Conservation (phyloP, 2,113 vertebrate genomes). For the Corythoichthys intestinalis region DNA sequence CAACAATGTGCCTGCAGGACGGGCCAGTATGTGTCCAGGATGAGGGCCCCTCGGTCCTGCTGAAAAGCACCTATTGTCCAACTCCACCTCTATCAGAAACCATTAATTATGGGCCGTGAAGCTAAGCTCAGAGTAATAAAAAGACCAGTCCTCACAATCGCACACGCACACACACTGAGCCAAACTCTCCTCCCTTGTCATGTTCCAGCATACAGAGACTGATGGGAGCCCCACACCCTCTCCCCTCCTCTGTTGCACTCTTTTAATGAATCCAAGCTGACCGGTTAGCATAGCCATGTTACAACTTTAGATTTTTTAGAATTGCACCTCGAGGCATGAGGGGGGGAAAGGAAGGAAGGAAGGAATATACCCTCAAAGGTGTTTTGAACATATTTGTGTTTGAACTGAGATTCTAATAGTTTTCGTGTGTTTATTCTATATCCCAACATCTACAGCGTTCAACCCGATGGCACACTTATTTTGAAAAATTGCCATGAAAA, state of each 20-base stretch:
- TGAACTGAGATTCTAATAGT: constrained; percentile 12
- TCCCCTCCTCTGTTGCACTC: constrained; percentile 12
- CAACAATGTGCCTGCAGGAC: constrained; percentile 87
- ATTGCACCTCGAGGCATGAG: constrained; percentile 14
- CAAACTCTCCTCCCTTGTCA: constrained; percentile 10
- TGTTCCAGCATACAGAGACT: constrained; percentile 45
- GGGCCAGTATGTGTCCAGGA: constrained; percentile 63
- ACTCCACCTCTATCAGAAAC: constrained; percentile 82
- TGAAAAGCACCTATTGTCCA: constrained; percentile 93
- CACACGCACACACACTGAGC: constrained; percentile 16
- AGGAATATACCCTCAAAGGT: constrained; percentile 13
- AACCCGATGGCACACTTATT: neutral
- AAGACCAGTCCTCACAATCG: constrained; percentile 28
- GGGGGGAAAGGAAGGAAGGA: constrained; percentile 18
- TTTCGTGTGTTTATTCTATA: constrained; percentile 7
- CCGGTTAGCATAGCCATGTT: constrained; percentile 30
- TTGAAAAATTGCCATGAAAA: neutral
- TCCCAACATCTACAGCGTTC: neutral
- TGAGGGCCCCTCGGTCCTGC: constrained; percentile 57
- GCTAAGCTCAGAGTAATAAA: constrained; percentile 70
- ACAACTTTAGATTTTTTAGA: constrained; percentile 22
- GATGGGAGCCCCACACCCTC: constrained; percentile 26
- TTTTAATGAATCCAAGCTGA: constrained; percentile 56
- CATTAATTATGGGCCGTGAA: constrained; percentile 94
- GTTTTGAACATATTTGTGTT: constrained; percentile 16